Conservation (phyloP, 2,113 vertebrate genomes). For the Poeciliopsis occidentalis region DNA sequence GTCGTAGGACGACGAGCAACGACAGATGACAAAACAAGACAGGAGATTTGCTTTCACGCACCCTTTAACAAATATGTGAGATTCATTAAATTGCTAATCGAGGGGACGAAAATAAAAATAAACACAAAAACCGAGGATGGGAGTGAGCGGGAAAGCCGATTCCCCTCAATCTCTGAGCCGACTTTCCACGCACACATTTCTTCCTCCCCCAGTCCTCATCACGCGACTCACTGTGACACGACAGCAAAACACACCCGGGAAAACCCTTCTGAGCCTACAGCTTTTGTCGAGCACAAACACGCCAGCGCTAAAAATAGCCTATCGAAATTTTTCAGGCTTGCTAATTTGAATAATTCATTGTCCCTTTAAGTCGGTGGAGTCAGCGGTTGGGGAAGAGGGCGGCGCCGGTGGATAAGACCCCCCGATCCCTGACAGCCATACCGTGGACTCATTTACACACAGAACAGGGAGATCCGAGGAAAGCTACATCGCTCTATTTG, state of each 20-base stretch:
- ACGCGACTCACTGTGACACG: conserved; percentile 52
- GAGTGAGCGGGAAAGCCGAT: conserved; percentile 24
- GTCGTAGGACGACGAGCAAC: not conserved
- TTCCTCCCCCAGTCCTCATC: conserved; percentile 46
- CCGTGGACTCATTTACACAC: conserved; percentile 10
- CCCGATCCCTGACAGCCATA: conserved; percentile 20
- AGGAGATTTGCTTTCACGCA: conserved; percentile 26
- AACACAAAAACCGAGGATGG: conserved; percentile 19
- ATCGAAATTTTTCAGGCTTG: conserved; percentile 60
- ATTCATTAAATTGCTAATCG: conserved; percentile 42
- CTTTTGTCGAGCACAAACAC: conserved; percentile 63
- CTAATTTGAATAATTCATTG: conserved; percentile 72
- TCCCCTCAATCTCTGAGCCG: conserved; percentile 9
- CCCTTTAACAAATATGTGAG: conserved; percentile 16
- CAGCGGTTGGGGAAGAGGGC: not conserved
- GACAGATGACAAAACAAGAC: conserved; percentile 32
- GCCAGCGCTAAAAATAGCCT: conserved; percentile 65
- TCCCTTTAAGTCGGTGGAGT: conserved; percentile 51
- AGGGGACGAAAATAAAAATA: not conserved
- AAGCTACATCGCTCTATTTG: conserved; percentile 6
- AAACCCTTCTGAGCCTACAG: conserved; percentile 59
- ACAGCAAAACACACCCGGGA: conserved; percentile 63
- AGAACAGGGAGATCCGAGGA: conserved; percentile 21
- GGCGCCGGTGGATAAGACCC: not conserved
- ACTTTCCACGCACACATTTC: conserved; percentile 11